Base-by-base conservation (phyloP, 2,888 invertebrate genomes). In the Eupithecia inturbata region DNA sequence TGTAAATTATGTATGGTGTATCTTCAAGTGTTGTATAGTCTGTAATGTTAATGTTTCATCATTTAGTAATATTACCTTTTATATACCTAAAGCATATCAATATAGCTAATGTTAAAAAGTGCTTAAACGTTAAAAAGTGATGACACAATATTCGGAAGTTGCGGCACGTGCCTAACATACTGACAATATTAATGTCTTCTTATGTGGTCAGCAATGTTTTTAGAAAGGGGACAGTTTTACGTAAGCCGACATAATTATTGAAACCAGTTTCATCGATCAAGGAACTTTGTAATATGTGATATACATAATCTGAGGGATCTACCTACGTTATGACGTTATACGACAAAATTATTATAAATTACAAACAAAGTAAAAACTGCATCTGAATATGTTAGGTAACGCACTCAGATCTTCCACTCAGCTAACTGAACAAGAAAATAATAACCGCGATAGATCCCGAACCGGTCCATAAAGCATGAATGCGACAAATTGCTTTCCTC, bases 201-300 rank as follows among this genome's bases (percentile, higher is more conserved):
- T 45, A 60, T 49, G 70, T 70, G 39, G 67, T 63, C 4, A 31
- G 53, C 26, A 36, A 67, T 19, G n/a, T 67, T n/a, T 45, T 67
- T 77, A 73, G 79, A 78, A 79, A 79, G 80, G 79, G 63, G 72
- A 66, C 72, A 73, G 31, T 60, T 72, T 76, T 77, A 78, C 62
- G 73, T 75, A 77, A 74, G 72, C 28, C 49, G 57, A 68, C 67
- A 69, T 77, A 76, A 74, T 78, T 75, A 57, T 57, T 4, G 12
- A 69, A 68, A 72, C 74, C 49, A 16, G 72, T 72, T 74, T 74
- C 39, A 68, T 60, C 64, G 67, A 67, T 28, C 36, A 60, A 68
- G 22, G 36, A 69, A 69, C 31, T 53, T 62, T 57, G 70, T 71
- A 68, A 57, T 62, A 67, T 12, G 49, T 67, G 26, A 67, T 67